Evolutionary conservation across 2,113 vertebrate species (phyloP), one percentile per base, ranked within the genome.

Genomic region (Hystrix brachyura): DNA sequence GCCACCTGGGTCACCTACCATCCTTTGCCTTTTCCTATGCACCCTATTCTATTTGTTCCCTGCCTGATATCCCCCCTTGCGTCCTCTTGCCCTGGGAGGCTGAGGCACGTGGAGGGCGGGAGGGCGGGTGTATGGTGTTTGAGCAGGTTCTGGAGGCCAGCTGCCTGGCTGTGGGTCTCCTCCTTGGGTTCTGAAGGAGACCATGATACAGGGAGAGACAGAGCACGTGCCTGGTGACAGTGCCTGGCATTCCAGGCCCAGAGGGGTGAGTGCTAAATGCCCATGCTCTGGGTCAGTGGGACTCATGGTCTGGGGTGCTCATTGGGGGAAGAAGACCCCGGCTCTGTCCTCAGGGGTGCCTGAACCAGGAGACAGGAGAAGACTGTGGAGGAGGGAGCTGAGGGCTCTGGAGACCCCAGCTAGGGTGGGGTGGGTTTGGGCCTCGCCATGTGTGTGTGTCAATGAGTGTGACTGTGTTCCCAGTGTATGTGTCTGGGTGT

Each of bases 271-370:
- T 7, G 29, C 25, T 34, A 11, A 48, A 43, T 65, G 25, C 11
- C n/a, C 10, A 18, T 0, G 0, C 9, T 53, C 71, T 64, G 34
- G 62, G 71, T 27, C 10, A 0, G 0, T n/a, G 48, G 4, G 6
- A 10, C 80, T 80, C 6, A 1, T 27, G 59, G 13, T 21, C 86
- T 53, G 43, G 48, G 23, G 23, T 34, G 38, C 38, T 38, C 38
- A 38, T 38, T 38, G 38, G 38, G 38, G 38, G 38, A 38, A 38
- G 38, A 38, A 38, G 38, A 38, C 38, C 38, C 38, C 38, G 38
- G 38, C 38, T 38, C 38, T 38, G 38, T 38, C 38, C 38, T 38
- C 38, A 38, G 38, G 38, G 38, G 38, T 38, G 25, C 18, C 9
- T 3, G 1, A 32, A 12, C 60, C 43, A 32, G 72, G 38, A 43